Percentiles rank a stretch among this genome's conserved stretches.
Evolutionary conservation across 2,797 vertebrate genomes (phyloP).

Genomic region (Myotis daubentonii): DNA sequence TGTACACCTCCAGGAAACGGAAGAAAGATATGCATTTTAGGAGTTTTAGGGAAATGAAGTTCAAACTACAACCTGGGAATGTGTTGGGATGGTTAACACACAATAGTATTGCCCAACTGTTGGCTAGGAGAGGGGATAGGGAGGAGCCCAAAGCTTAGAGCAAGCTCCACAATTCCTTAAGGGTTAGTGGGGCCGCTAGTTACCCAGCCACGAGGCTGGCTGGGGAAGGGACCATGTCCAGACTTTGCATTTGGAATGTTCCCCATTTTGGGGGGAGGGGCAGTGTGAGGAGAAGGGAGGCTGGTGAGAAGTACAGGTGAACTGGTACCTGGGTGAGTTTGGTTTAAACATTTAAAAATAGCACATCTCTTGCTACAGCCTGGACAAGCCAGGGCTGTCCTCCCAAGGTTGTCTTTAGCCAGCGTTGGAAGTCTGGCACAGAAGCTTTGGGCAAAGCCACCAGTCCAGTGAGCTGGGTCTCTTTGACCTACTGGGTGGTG

Average conservation of each 20-base stretch:
- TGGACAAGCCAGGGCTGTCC: not conserved
- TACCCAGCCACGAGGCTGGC: not conserved
- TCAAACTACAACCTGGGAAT: not conserved
- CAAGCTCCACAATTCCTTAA: not conserved
- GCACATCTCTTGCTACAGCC: not conserved
- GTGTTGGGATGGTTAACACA: not conserved
- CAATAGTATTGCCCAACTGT: not conserved
- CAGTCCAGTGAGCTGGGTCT: not conserved
- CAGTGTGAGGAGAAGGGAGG: not conserved
- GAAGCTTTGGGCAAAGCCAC: not conserved
- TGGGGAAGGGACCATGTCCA: not conserved
- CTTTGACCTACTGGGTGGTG: not conserved
- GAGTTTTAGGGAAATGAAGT: conserved; percentile 25
- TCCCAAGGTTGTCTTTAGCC: conserved; percentile 1
- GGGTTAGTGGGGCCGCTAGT: not conserved
- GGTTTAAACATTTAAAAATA: not conserved
- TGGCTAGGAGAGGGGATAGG: not conserved
- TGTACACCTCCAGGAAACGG: conserved; percentile 32
- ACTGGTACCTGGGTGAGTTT: not conserved
- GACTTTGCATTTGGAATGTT: not conserved
- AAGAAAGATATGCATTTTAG: conserved; percentile 5
- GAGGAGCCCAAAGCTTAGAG: not conserved
- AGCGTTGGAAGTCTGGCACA: conserved; percentile 4
- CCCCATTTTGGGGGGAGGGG: not conserved
- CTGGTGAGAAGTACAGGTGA: not conserved